Evolutionary conservation across 2,113 vertebrate genomes (phyloP), one percentile per base, ranked within the genome.

Genomic region (Glaucidium brasilianum): DNA sequence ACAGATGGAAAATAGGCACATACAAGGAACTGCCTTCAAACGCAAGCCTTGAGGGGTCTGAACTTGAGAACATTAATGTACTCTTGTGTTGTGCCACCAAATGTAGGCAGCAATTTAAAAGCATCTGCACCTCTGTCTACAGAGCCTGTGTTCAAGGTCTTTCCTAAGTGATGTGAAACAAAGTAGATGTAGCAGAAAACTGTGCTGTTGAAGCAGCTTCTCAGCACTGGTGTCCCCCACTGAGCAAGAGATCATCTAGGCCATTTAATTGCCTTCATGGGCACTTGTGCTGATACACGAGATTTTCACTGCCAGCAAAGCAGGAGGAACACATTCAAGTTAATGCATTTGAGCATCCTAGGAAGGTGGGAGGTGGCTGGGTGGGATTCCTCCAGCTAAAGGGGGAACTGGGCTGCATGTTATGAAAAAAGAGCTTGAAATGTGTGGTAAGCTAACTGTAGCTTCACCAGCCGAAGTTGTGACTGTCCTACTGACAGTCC

Each of bases 341-440:
- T 81, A 64, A 80, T 89, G 76, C 80, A 73, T 91, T 78, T 91
- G 74, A 96, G 63, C 74, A 94, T 91, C 81, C 93, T 92, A 50
- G 78, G 68, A 96, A 79, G 26, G 25, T 62, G 34, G 39, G 56
- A 79, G 50, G 32, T 43, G 32, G 6, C 49, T 88, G 39, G 35
- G 25, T 77, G 30, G 53, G n/a, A 62, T 45, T 93, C 30, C 59
- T 94, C 29, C 78, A 74, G 72, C 55, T 94, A 37, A 94, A 87
- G 27, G 69, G 67, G 29, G 6, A 81, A 39, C 39, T 17, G 9
- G 67, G 59, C 58, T 93, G 55, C 29, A 10, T 35, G 8, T 37
- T 60, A 39, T 68, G 91, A 95, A 96, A n/a, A 95, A 93, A 81
- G 67, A 81, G 75, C 88, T 94, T 96, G 96, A 85, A 92, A 85